Evolutionary conservation across 1,140 invertebrate genomes (phyloP).

Genomic region (Drosophila sproati): DNA sequence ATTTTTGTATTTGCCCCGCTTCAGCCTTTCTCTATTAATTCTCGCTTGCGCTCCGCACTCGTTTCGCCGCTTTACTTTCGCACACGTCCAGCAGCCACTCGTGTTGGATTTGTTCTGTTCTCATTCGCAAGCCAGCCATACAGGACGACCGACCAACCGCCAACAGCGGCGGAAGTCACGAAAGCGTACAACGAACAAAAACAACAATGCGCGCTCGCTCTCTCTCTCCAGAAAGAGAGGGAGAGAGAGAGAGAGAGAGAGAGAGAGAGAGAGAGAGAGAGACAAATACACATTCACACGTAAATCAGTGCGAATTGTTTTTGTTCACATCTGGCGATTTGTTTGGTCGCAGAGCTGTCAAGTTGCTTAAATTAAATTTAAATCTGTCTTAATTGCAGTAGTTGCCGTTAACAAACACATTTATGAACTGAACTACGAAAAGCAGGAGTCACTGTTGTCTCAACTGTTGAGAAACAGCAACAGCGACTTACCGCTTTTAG

Average conservation of each 20-base stretch:
- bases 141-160: constrained; percentile 31
- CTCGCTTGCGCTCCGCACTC: constrained; percentile 62
- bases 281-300: not conserved
- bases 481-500: not conserved
- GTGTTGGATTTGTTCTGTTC: constrained; percentile 59
- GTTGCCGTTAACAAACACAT: no score
- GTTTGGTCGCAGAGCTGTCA: constrained; percentile 2
- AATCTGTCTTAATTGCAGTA: no score
- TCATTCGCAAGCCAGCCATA: constrained; percentile 26
- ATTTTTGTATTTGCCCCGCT: constrained; percentile 41
- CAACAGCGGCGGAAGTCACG: constrained; percentile 13
- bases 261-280: no score
- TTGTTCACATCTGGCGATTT: constrained; percentile 1
- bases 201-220: constrained; percentile 29
- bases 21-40: constrained; percentile 62
- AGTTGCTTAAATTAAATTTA: not conserved
- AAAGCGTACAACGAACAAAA: constrained; percentile 9
- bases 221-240: not conserved
- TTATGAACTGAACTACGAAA: not conserved
- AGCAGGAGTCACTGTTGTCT: not conserved
- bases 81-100: constrained; percentile 76
- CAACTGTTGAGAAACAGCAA: constrained; percentile 16
- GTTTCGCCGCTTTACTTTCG: constrained; percentile 51
- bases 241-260: not conserved
- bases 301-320: constrained; percentile 29